Conservation (phyloP, 2,888 invertebrate species). For the Tetragnatha montana region DNA sequence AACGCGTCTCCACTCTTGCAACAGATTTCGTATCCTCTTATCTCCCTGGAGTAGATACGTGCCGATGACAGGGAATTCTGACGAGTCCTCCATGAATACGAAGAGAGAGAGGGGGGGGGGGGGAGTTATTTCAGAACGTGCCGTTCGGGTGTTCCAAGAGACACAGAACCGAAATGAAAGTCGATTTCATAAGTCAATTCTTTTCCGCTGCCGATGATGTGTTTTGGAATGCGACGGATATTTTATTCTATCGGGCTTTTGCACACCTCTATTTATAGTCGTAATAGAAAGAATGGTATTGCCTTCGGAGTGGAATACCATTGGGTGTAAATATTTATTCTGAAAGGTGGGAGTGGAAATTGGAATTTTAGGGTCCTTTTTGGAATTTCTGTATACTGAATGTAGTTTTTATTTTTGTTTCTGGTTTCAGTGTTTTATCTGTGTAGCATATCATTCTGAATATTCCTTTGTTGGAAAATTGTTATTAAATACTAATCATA, state of each 20-base stretch:
- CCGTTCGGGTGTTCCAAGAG: not conserved
- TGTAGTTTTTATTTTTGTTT: not conserved
- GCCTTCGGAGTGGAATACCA: not conserved
- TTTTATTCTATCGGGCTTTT: not conserved
- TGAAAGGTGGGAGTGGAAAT: not conserved
- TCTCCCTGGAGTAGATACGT: not conserved
- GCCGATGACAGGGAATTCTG: not conserved
- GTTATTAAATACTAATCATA: too few relatives aligned
- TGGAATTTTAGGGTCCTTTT: too few relatives aligned
- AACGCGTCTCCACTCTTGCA: not conserved
- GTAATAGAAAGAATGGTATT: not conserved
- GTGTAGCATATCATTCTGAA: too few relatives aligned
- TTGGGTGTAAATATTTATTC: not conserved
- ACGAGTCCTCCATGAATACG: not conserved
- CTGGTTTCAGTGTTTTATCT: not conserved
- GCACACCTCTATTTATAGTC: not conserved
- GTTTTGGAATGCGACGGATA: not conserved
- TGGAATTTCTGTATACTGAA: not conserved
- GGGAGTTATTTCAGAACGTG: constrained; percentile 1
- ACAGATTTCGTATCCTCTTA: not conserved
- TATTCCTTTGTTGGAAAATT: too few relatives aligned
- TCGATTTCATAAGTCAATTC: constrained; percentile 2
- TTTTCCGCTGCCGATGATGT: not conserved
- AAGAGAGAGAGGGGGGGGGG: not conserved
- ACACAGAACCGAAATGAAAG: not conserved